Conservation (phyloP, 2,797 vertebrate genomes). For the Syndactyla subalaris region DNA sequence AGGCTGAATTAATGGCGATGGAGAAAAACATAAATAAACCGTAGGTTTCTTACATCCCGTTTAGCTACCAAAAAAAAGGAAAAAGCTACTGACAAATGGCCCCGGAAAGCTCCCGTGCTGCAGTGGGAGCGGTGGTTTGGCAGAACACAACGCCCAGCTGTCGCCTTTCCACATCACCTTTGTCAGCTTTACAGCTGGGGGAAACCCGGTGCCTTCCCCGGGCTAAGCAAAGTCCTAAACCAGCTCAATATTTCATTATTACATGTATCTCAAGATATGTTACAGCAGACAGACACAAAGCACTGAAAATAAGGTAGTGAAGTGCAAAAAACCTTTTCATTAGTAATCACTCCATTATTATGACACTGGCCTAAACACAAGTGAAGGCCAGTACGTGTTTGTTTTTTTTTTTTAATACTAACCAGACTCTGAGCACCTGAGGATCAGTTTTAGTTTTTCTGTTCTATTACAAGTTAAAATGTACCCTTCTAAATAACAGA, state of each 20-base stretch:
- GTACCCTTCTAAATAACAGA: neutral
- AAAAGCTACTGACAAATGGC: neutral
- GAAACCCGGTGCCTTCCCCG: neutral
- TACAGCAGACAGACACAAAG: neutral
- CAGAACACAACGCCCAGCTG: fast-evolving
- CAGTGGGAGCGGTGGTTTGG: neutral
- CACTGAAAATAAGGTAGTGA: fast-evolving
- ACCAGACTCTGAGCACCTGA: neutral
- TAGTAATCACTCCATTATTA: neutral
- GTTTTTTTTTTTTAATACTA: neutral
- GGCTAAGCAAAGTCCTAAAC: neutral
- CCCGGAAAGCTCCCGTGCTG: neutral
- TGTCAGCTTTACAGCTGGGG: neutral
- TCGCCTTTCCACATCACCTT: fast-evolving
- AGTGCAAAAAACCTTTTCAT: fast-evolving
- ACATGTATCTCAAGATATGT: neutral
- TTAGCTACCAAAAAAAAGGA: neutral
- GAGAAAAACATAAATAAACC: neutral
- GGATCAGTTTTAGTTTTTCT: neutral
- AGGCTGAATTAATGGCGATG: neutral
- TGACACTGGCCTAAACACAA: neutral
- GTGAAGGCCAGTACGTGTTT: neutral
- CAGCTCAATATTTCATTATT: neutral
- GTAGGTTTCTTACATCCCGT: neutral
- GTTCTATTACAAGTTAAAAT: neutral